Percentiles rank a stretch among this genome's conserved stretches.
Conservation (phyloP, 2,888 invertebrate species). For the Glaucopsyche alexis region DNA sequence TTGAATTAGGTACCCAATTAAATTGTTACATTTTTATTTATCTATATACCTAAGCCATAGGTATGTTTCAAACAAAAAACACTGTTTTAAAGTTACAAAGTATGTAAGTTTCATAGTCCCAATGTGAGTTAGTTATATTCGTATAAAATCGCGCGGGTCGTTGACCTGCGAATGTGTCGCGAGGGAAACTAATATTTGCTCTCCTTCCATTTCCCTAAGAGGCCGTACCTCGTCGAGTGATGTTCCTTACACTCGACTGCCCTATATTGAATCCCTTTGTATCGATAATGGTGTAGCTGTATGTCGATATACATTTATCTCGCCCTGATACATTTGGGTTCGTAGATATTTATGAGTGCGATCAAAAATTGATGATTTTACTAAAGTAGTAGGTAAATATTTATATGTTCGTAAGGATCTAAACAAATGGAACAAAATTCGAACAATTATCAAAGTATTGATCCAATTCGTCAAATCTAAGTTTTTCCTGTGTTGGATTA, state of each 20-base stretch:
- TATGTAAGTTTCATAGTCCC: background rate
- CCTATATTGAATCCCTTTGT: slow-evolving; percentile 44
- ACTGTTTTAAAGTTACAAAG: background rate
- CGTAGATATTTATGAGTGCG: background rate
- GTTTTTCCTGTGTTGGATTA: too few species aligned
- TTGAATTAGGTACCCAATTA: too few species aligned
- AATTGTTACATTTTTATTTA: background rate
- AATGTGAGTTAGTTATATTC: slow-evolving; percentile 43
- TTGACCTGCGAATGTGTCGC: slow-evolving; percentile 65
- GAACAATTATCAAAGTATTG: too few species aligned
- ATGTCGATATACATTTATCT: slow-evolving; percentile 28
- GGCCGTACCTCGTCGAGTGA: slow-evolving; percentile 57
- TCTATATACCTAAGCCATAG: background rate
- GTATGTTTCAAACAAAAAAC: background rate
- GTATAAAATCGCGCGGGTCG: slow-evolving; percentile 67
- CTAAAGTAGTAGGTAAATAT: background rate
- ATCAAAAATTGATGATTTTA: slow-evolving; percentile 3
- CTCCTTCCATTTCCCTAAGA: slow-evolving; percentile 68
- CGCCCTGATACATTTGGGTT: slow-evolving; percentile 7
- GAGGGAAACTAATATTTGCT: slow-evolving; percentile 73
- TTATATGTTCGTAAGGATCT: background rate
- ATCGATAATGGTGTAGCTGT: slow-evolving; percentile 24
- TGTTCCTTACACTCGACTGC: slow-evolving; percentile 65
- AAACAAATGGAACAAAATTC: too few species aligned
- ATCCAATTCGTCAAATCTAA: too few species aligned